These are phyloP conservation scores for Sigmodon hispidus DNA, from an alignment of 2,113 vertebrate species.

Conservation along the genomic window DNA sequence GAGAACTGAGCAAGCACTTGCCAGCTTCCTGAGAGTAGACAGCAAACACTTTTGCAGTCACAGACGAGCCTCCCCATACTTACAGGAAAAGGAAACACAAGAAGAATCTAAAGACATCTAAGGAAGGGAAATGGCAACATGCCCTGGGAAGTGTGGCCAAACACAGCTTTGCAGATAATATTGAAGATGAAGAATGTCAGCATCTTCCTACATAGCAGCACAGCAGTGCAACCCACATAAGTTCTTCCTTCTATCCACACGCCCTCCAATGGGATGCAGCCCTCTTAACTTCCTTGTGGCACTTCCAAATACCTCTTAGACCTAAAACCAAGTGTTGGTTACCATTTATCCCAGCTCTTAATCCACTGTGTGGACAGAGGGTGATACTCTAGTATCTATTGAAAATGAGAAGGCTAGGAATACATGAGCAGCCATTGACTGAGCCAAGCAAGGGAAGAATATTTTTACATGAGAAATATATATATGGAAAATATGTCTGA, in stretches of 20 bases:
- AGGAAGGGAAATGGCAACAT: background rate
- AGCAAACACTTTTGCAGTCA: background rate
- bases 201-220: background rate
- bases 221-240: background rate
- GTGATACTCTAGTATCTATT: background rate
- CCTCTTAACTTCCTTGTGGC: background rate
- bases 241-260: background rate
- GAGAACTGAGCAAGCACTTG: background rate
- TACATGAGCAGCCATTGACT: background rate
- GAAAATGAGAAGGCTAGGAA: constrained; percentile 35
- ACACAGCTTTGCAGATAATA: background rate
- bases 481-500: background rate
- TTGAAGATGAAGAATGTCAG: background rate
- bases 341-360: background rate
- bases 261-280: too few relatives aligned
- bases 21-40: background rate
- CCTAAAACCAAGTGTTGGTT: background rate
- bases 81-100: constrained; percentile 5
- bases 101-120: background rate
- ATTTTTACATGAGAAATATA: constrained; percentile 12
- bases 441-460: background rate
- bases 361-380: background rate
- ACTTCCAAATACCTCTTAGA: background rate
- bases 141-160: background rate
- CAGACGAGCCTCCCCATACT: background rate